Base-by-base conservation (phyloP, 2,113 vertebrate genomes). In the Synchiropus splendidus region DNA sequence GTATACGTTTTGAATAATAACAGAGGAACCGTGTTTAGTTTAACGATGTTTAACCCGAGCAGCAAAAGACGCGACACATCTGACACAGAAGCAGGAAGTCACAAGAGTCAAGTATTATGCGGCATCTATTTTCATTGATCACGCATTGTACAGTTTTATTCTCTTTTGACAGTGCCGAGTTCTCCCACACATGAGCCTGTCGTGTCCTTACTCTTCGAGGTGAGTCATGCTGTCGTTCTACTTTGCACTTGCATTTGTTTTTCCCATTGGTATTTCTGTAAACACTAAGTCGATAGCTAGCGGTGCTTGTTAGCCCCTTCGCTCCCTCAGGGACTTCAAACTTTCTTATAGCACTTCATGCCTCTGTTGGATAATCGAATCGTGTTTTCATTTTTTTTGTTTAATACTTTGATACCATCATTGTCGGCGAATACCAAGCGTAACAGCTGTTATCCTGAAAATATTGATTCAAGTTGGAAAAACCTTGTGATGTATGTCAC, bases 71-170 rank as follows among this genome's bases (percentile, higher is more conserved):
- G 78, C 64, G 35, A 58, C 80, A 67, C 79, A 34, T 12, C 69
- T 75, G 77, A 82, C 79, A 82, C 79, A 75, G 75, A 81, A 83
- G 42, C 70, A 84, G 84, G 86, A 86, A 87, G 80, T 79, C 5
- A 35, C 61, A 16, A n/a, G 66, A 75, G 64, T 71, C 1, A 54
- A 49, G 54, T 56, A 41, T 45, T 56, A 72, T 74, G 62, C 64
- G 39, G 65, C 40, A 18, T 59, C 45, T 56, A 13, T 58, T 64
- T 75, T 40, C 62, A 49, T 32, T 49, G 38, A 43, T 64, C 62
- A 64, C 31, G 51, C 48, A 17, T 10, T 64, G 8, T 27, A 27
- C 21, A 27, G 35, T 54, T 37, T 44, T 38, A 33, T 32, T 47
- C 61, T 70, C 58, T 36, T 43, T 53, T 10, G n/a, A 27, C 34